A percentile compares a stretch with the other conserved stretches of the same genome.
Conservation (phyloP, 2,113 vertebrate species). For the Dromiciops gliroides region DNA sequence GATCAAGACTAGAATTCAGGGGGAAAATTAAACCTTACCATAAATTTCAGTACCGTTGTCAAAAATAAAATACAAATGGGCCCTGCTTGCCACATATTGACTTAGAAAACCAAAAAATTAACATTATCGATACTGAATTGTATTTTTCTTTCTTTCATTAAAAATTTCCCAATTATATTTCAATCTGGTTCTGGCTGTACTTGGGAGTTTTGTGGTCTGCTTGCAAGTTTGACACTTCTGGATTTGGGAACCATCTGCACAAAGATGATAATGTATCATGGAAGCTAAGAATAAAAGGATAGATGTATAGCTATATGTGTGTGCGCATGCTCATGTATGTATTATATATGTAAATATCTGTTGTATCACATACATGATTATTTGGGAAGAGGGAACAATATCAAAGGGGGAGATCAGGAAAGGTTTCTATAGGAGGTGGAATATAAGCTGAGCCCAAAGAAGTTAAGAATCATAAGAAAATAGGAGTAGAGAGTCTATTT, state of each 20-base stretch:
- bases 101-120: not conserved
- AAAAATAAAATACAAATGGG: not conserved
- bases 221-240: not conserved
- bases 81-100: not conserved
- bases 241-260: not conserved
- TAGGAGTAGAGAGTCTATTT: not conserved
- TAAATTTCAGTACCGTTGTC: not conserved
- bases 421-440: not conserved
- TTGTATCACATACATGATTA: not conserved
- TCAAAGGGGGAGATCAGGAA: not conserved
- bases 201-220: not conserved
- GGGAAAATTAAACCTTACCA: not conserved
- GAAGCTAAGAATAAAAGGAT: not conserved
- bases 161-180: not conserved
- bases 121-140: not conserved
- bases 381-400: not conserved
- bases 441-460: not conserved
- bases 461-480: not conserved
- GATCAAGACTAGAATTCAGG: not conserved
- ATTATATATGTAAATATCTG: not conserved
- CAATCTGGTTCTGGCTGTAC: not conserved
- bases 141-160: not conserved
- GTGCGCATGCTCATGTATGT: not conserved
- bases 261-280: not conserved
- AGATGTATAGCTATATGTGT: not conserved